A percentile compares a stretch with the other conserved stretches of the same genome.
Conservation (phyloP, 1,140 invertebrate genomes). For the Brachionus rubens region DNA sequence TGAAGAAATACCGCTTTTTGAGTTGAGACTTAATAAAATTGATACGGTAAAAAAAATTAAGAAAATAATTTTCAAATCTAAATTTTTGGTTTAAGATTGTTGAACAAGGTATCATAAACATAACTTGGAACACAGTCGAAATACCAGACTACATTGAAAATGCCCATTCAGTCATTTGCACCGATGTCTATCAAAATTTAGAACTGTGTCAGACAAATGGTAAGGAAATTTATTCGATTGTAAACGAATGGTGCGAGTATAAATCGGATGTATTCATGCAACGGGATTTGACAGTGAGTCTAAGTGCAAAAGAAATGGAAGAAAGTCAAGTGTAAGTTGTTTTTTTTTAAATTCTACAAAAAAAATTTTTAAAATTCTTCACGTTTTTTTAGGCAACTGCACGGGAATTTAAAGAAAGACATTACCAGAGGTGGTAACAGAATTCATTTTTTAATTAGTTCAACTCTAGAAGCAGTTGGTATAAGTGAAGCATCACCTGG, state of each 20-base stretch:
- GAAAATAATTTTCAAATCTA: not conserved
- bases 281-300: slow-evolving; percentile 50
- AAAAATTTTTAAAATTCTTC: slow-evolving; percentile 2
- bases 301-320: slow-evolving; percentile 56
- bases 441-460: slow-evolving; percentile 53
- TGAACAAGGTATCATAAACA: slow-evolving; percentile 54
- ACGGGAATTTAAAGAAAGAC: slow-evolving; percentile 54
- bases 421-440: slow-evolving; percentile 54
- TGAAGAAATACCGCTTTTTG: slow-evolving; percentile 58
- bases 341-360: not conserved
- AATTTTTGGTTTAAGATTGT: slow-evolving; percentile 48
- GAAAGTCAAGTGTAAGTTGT: slow-evolving; percentile 54
- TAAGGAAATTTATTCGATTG: slow-evolving; percentile 36
- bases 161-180: slow-evolving; percentile 56
- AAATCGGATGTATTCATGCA: slow-evolving; percentile 54
- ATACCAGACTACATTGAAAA: slow-evolving; percentile 58
- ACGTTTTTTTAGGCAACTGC: slow-evolving; percentile 51
- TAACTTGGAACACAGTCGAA: slow-evolving; percentile 59
- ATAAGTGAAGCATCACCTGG: slow-evolving; percentile 64
- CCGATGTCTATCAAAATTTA: slow-evolving; percentile 57
- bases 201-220: slow-evolving; percentile 54
- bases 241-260: slow-evolving; percentile 40
- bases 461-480: slow-evolving; percentile 57
- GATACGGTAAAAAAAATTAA: slow-evolving; percentile 52
- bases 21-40: slow-evolving; percentile 56